Conservation (phyloP, 1,140 invertebrate species). For the Chironomus striatipennis region DNA sequence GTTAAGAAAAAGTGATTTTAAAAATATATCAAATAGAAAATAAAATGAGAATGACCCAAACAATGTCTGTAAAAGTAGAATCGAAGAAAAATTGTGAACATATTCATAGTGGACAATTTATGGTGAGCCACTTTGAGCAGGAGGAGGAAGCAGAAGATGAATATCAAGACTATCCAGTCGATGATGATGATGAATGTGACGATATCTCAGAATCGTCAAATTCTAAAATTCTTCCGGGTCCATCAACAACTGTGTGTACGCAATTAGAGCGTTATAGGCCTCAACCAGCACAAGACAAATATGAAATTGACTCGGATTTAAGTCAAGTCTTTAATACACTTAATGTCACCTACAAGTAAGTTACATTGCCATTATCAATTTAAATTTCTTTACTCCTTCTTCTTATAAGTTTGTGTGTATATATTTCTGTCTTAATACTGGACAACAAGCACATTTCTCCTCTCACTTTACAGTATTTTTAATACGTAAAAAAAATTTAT, state of each 20-base stretch:
- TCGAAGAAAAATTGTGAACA: constrained; percentile 49
- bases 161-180: constrained; percentile 44
- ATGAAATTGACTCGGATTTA: constrained; percentile 19
- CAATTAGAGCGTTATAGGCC: background rate
- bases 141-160: constrained; percentile 82
- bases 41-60: constrained; percentile 1
- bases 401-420: background rate
- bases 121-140: constrained; percentile 94
- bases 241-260: background rate
- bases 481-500: background rate
- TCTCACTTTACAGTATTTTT: background rate
- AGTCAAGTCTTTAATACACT: constrained; percentile 20
- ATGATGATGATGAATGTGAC: constrained; percentile 50
- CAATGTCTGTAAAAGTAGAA: constrained; percentile 3
- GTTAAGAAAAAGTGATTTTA: background rate
- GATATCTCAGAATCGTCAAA: background rate
- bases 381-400: background rate
- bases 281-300: background rate
- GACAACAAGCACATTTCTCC: constrained; percentile 21
- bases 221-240: background rate
- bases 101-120: constrained; percentile 96
- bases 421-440: background rate
- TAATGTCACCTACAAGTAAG: constrained; percentile 22
- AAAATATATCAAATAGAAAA: background rate
- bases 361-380: background rate